phyloP scores from a whole-genome alignment of 2,888 invertebrate species.

The Listrodromus nycthemerus region DNA sequence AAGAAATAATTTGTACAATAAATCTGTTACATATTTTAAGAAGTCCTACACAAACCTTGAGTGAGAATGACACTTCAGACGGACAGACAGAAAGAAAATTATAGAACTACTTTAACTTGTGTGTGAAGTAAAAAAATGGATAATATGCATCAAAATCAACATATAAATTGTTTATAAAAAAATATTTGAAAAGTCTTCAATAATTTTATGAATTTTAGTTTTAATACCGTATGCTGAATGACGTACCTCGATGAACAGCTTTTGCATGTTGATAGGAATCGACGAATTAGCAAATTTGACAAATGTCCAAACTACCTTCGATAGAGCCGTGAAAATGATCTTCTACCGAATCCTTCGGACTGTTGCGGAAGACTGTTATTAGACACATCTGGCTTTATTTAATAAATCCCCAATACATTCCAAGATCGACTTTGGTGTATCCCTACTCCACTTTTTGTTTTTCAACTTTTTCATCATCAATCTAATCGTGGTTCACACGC shows the following conservation, averaged over 20 bases:
- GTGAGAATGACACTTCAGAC: no score
- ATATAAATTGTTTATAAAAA: no score
- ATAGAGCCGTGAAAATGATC: constrained; percentile 36
- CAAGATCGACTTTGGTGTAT: constrained; percentile 36
- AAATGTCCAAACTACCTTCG: constrained; percentile 6
- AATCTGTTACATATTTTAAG: no score
- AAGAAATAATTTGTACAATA: no score
- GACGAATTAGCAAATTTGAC: background rate
- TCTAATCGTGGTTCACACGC: constrained; percentile 59
- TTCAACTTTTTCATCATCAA: constrained; percentile 55
- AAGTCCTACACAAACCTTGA: no score
- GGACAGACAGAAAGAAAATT: background rate
- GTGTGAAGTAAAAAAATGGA: no score
- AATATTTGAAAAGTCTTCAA: no score
- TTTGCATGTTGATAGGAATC: background rate
- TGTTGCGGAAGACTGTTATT: constrained; percentile 59
- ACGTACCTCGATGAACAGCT: background rate
- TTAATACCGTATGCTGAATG: background rate
- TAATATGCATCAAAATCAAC: no score
- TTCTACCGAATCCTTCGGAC: constrained; percentile 58
- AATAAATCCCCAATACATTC: constrained; percentile 31
- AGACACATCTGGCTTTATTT: constrained; percentile 55
- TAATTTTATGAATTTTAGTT: no score
- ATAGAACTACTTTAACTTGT: no score
- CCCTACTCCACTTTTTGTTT: constrained; percentile 61